Percentiles rank a stretch among this genome's conserved stretches.
Evolutionary conservation across 2,113 vertebrate genomes (phyloP).

Genomic region (Raja brachyura): DNA sequence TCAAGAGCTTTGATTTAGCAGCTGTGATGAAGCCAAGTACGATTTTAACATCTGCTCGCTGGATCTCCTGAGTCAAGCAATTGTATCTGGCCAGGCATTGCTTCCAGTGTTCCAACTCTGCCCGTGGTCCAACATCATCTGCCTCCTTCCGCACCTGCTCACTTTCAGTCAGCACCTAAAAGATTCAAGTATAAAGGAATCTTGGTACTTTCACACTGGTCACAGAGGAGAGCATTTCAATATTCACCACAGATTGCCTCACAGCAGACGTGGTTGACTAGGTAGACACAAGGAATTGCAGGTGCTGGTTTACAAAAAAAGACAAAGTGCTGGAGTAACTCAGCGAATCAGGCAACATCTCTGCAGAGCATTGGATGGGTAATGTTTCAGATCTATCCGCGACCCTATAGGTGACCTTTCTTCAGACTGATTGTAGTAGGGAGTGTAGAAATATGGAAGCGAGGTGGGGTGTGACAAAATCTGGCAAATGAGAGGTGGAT

Average conservation of each 20-base stretch:
- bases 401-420: no score
- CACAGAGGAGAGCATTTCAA: neutral
- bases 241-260: neutral
- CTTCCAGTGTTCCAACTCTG: conserved; percentile 25
- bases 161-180: conserved; percentile 20
- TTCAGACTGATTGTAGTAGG: no score
- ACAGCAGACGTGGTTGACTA: neutral
- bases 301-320: no score
- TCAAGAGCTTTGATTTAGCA: conserved; percentile 21
- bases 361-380: no score
- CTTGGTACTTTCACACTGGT: neutral
- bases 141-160: conserved; percentile 25
- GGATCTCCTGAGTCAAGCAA: conserved; percentile 1
- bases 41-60: conserved; percentile 14
- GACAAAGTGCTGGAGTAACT: no score
- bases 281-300: no score
- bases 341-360: no score
- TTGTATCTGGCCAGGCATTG: neutral
- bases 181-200: neutral
- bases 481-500: no score
- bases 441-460: no score
- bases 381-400: no score
- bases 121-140: conserved; percentile 25
- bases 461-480: no score
- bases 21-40: conserved; percentile 28